Percentiles rank a stretch among this genome's conserved stretches.
Evolutionary conservation across 2,888 invertebrate genomes (phyloP).

Genomic region (Agonopterix heracliana): DNA sequence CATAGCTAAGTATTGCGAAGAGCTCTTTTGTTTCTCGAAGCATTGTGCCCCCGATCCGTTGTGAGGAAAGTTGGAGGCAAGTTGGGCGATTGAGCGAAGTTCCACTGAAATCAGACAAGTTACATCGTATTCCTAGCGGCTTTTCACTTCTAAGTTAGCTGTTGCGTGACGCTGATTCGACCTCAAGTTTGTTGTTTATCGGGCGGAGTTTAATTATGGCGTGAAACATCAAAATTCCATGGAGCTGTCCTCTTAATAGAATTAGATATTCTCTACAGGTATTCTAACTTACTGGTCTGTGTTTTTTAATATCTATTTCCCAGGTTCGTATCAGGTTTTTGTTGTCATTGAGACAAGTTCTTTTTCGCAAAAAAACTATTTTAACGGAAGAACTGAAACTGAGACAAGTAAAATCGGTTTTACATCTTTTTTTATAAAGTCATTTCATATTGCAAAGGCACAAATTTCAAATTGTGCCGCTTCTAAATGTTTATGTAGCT

Average conservation of each 20-base stretch:
- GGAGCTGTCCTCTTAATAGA: neutral
- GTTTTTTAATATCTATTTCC: too few species aligned
- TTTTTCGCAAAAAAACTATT: too few species aligned
- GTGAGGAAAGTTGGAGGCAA: conserved; percentile 50
- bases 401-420: too few species aligned
- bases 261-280: neutral
- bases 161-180: conserved; percentile 59
- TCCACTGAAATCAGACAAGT: conserved; percentile 59
- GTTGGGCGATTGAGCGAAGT: conserved; percentile 56
- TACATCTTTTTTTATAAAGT: too few species aligned
- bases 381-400: too few species aligned
- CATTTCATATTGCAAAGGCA: too few species aligned
- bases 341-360: too few species aligned
- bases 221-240: conserved; percentile 16
- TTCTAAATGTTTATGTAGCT: too few species aligned
- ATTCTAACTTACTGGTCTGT: too few species aligned
- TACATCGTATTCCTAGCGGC: conserved; percentile 58
- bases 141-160: conserved; percentile 54
- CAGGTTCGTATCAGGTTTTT: too few species aligned
- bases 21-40: conserved; percentile 56
- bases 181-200: conserved; percentile 58
- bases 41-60: conserved; percentile 58
- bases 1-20: conserved; percentile 39
- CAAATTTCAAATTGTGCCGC: too few species aligned
- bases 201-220: conserved; percentile 47